These are phyloP conservation scores for Cebus imitator DNA, from an alignment of 2,113 vertebrate genomes.

Conservation along the genomic window DNA sequence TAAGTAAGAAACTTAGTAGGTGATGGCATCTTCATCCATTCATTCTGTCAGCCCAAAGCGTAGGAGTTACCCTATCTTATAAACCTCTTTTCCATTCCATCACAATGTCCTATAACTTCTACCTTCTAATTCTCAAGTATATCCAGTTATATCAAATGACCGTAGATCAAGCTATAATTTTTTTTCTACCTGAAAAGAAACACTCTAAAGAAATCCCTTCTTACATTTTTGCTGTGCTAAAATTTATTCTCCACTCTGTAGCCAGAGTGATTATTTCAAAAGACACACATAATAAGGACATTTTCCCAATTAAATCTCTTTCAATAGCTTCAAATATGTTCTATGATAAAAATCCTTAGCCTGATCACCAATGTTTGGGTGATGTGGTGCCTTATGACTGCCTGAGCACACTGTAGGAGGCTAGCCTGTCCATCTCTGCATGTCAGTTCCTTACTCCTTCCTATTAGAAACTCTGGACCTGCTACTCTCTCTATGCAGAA, in stretches of 20 bases:
- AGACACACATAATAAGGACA: not conserved
- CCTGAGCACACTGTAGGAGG: not conserved
- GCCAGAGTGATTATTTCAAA: not conserved
- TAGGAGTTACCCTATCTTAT: not conserved
- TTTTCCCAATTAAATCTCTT: not conserved
- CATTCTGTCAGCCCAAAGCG: not conserved
- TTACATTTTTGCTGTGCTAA: not conserved
- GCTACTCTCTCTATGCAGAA: not conserved
- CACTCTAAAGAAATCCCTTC: not conserved
- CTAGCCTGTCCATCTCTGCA: not conserved
- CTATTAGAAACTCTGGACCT: no score
- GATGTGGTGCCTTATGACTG: not conserved
- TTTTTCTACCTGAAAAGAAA: not conserved
- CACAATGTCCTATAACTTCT: not conserved
- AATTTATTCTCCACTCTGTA: not conserved
- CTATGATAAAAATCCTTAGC: not conserved
- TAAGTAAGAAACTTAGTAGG: not conserved
- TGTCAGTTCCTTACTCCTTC: not conserved
- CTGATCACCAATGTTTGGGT: not conserved
- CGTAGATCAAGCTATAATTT: not conserved
- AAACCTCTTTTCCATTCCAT: not conserved
- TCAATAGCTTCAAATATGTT: not conserved
- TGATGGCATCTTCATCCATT: not conserved
- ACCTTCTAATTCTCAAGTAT: not conserved
- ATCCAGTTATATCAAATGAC: not conserved